These are phyloP conservation scores for Syndactyla subalaris DNA, from an alignment of 2,797 vertebrate species.

Conservation along the genomic window DNA sequence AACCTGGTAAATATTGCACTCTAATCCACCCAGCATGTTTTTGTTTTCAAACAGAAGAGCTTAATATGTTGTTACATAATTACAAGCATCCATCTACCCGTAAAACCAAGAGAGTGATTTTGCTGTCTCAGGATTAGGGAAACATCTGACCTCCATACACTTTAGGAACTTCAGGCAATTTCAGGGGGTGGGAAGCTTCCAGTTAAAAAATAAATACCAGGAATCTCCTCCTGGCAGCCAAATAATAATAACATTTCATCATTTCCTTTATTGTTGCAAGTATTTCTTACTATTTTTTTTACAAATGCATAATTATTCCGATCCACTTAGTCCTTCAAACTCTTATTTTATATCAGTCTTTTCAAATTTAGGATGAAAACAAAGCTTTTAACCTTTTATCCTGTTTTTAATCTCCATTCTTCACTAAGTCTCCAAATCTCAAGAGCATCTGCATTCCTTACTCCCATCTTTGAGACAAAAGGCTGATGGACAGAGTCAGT, in stretches of 20 bases:
- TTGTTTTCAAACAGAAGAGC: background rate
- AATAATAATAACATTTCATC: background rate
- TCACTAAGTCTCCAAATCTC: background rate
- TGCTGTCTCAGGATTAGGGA: background rate
- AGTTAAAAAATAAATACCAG: background rate
- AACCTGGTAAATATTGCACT: background rate
- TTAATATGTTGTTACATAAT: background rate
- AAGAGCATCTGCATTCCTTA: background rate
- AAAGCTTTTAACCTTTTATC: background rate
- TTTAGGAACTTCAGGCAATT: background rate
- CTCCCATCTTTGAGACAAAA: background rate
- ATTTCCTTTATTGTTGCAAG: background rate
- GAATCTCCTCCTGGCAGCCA: background rate
- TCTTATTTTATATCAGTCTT: background rate
- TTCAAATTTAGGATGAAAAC: conserved; percentile 14
- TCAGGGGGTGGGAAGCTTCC: fast-evolving
- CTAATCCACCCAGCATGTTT: background rate
- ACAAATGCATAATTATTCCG: background rate
- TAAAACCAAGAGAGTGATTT: background rate
- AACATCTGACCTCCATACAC: background rate
- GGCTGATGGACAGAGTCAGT: background rate
- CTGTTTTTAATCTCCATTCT: background rate
- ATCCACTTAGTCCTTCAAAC: background rate
- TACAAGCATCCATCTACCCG: background rate
- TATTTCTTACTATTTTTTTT: background rate